Evolutionary conservation across 2,113 vertebrate genomes (phyloP).

Genomic region (Agapornis roseicollis): DNA sequence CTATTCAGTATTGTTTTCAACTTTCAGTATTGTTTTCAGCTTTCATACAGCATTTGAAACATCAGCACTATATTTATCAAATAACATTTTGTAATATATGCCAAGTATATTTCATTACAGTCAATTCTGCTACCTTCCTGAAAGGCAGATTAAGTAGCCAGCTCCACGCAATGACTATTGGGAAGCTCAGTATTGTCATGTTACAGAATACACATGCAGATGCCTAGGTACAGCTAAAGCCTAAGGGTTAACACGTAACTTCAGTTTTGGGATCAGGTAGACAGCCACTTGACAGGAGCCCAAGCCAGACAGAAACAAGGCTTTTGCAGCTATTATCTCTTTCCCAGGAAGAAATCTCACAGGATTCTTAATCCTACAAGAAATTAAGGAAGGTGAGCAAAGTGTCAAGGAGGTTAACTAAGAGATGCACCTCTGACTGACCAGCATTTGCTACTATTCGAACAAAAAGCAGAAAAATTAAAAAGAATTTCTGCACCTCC

Average conservation of each 20-base stretch:
- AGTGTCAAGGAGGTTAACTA: neutral
- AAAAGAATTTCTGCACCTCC: neutral
- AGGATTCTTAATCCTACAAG: neutral
- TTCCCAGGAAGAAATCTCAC: neutral
- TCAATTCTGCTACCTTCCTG: neutral
- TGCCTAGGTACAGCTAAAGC: neutral
- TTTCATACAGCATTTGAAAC: neutral
- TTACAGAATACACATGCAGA: neutral
- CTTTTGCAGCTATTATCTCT: neutral
- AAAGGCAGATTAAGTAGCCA: neutral
- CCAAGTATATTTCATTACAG: neutral
- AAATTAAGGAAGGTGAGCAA: neutral
- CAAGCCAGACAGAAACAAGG: neutral
- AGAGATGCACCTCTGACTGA: neutral
- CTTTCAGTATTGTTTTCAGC: neutral
- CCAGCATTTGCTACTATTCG: neutral
- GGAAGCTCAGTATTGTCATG: neutral
- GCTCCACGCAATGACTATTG: neutral
- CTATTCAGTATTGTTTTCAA: neutral
- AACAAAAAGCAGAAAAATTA: neutral
- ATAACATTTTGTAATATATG: neutral
- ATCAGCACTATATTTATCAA: neutral
- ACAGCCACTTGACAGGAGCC: neutral
- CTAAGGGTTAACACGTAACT: neutral
- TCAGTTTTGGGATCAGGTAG: neutral